phyloP scores from a whole-genome alignment of 1,140 invertebrate species.

The Heliothis virescens region DNA sequence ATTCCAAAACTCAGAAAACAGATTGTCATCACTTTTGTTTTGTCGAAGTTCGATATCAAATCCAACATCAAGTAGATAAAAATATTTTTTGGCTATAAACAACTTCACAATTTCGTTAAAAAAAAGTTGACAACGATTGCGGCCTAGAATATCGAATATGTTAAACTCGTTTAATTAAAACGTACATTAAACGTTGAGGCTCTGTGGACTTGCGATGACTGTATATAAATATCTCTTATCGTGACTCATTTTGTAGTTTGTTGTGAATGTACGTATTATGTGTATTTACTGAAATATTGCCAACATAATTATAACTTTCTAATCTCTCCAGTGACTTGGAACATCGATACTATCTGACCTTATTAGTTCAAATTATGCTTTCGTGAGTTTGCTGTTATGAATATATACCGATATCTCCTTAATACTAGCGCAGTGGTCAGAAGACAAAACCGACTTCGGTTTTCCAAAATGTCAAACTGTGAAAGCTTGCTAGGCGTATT shows the following conservation, averaged over 20 bases:
- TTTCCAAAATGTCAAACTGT: constrained; percentile 71
- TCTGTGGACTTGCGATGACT: constrained; percentile 85
- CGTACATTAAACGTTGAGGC: constrained; percentile 36
- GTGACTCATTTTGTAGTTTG: constrained; percentile 84
- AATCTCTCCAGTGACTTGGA: constrained; percentile 79
- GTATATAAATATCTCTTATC: constrained; percentile 72
- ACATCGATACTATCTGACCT: constrained; percentile 68
- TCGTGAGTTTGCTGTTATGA: constrained; percentile 62
- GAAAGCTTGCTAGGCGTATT: constrained; percentile 73
- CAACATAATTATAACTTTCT: constrained; percentile 76
- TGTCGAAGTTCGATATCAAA: constrained; percentile 2
- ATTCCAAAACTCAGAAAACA: neutral
- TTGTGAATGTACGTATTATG: constrained; percentile 84
- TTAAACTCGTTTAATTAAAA: constrained; percentile 30
- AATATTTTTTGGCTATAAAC: neutral
- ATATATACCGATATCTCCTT: constrained; percentile 51
- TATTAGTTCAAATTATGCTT: constrained; percentile 46
- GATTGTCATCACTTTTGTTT: constrained; percentile 31
- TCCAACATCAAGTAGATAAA: neutral
- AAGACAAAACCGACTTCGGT: constrained; percentile 66
- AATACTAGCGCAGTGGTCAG: constrained; percentile 31
- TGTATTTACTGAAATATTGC: constrained; percentile 80
- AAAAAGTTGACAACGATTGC: constrained; percentile 16
- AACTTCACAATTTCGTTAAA: constrained; percentile 5
- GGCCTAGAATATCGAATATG: neutral